Evolutionary conservation across 2,113 vertebrate species (phyloP).

Genomic region (Coptodon rendalli): DNA sequence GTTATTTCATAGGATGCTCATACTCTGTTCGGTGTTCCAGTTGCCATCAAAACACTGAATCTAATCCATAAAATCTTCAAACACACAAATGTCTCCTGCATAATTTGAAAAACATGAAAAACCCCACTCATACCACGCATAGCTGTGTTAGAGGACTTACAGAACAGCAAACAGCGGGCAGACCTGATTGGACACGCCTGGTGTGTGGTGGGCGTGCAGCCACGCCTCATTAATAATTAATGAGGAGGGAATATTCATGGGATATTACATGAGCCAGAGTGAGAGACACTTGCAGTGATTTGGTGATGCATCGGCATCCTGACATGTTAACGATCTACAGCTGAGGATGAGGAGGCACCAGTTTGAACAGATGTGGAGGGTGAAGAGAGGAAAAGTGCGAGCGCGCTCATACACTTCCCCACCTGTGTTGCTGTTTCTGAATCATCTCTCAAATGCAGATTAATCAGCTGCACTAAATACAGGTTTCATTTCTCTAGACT

Average conservation of each 20-base stretch:
- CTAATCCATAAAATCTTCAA: not conserved
- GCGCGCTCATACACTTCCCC: not conserved
- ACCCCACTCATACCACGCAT: not conserved
- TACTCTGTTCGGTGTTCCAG: not conserved
- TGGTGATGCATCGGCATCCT: not conserved
- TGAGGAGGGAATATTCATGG: conserved; percentile 33
- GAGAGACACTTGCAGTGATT: not conserved
- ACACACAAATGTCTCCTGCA: not conserved
- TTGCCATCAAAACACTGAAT: not conserved
- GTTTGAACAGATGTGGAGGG: not conserved
- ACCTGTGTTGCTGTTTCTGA: not conserved
- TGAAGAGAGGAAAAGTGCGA: not conserved
- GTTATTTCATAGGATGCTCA: not conserved
- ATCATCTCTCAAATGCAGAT: not conserved
- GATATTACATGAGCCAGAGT: conserved; percentile 1
- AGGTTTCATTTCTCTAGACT: not conserved
- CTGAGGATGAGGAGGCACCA: not conserved
- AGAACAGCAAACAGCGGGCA: not conserved
- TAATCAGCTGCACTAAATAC: not conserved
- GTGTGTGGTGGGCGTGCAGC: conserved; percentile 1
- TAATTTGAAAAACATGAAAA: not conserved
- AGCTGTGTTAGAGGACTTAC: not conserved
- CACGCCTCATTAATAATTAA: conserved; percentile 28
- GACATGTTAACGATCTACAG: not conserved
- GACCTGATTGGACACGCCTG: conserved; percentile 14